phyloP scores from a whole-genome alignment of 2,113 vertebrate genomes.

The Motacilla tschutschensis region DNA sequence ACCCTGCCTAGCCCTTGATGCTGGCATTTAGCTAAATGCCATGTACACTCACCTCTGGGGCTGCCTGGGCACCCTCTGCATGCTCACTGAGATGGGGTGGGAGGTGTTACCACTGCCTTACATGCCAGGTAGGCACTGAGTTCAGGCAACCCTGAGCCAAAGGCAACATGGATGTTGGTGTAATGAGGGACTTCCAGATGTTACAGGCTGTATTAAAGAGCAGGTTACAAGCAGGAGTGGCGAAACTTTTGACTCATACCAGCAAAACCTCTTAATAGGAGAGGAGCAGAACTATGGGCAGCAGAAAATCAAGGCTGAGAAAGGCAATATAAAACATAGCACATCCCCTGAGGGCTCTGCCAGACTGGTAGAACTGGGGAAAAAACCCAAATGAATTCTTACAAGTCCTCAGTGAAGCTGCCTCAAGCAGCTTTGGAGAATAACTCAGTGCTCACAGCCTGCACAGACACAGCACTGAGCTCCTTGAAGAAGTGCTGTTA shows the following conservation, averaged over 20 bases:
- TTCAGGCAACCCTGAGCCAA: neutral
- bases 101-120: neutral
- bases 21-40: neutral
- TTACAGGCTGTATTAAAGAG: neutral
- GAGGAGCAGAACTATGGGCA: neutral
- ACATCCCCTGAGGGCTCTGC: neutral
- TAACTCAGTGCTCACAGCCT: neutral
- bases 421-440: neutral
- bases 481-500: neutral
- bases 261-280: neutral
- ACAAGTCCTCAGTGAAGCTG: neutral
- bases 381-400: neutral
- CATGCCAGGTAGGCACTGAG: neutral
- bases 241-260: neutral
- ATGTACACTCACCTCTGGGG: accelerated
- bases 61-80: neutral
- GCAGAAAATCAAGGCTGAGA: neutral
- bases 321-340: neutral
- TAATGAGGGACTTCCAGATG: neutral
- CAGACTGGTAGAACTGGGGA: neutral
- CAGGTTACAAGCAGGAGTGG: neutral
- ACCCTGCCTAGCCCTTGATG: neutral
- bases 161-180: neutral
- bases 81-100: neutral
- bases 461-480: neutral